Conservation (phyloP, 2,113 vertebrate species). For the Sphaerodactylus townsendi region DNA sequence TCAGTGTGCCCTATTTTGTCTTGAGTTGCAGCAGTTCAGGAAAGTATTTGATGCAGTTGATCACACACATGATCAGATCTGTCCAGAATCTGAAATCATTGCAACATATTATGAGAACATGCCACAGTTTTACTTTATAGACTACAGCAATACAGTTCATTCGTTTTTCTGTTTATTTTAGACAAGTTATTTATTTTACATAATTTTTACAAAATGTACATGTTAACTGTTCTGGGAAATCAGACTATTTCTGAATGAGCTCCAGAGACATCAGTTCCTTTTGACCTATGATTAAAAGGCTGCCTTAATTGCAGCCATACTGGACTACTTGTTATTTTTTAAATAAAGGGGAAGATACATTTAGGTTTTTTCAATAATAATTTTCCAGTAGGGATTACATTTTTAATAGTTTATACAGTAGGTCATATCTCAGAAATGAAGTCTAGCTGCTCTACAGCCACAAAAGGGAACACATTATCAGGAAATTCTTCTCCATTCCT, state of each 20-base stretch:
- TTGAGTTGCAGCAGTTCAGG: background rate
- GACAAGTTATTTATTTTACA: constrained; percentile 36
- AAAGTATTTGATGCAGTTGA: constrained; percentile 5
- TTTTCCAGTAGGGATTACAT: background rate
- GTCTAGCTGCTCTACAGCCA: background rate
- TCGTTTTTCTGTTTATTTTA: constrained; percentile 34
- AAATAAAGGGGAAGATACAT: background rate
- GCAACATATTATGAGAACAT: constrained; percentile 16
- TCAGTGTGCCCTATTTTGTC: background rate
- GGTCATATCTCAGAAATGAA: background rate
- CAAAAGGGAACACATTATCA: background rate
- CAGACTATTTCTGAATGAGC: constrained; percentile 26
- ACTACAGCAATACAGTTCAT: background rate
- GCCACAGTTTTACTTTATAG: constrained; percentile 20
- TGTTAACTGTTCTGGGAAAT: background rate
- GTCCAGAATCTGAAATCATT: constrained; percentile 12
- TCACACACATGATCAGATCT: background rate
- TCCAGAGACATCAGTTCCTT: constrained; percentile 20
- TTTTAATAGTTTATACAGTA: background rate
- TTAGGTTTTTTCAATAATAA: background rate
- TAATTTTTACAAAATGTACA: constrained; percentile 28
- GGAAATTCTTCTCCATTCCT: background rate
- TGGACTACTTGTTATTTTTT: background rate
- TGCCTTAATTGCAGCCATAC: constrained; percentile 1
- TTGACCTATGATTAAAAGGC: constrained; percentile 17